Base-by-base conservation (phyloP, 1,140 invertebrate genomes). In the Centruroides sculpturatus region DNA sequence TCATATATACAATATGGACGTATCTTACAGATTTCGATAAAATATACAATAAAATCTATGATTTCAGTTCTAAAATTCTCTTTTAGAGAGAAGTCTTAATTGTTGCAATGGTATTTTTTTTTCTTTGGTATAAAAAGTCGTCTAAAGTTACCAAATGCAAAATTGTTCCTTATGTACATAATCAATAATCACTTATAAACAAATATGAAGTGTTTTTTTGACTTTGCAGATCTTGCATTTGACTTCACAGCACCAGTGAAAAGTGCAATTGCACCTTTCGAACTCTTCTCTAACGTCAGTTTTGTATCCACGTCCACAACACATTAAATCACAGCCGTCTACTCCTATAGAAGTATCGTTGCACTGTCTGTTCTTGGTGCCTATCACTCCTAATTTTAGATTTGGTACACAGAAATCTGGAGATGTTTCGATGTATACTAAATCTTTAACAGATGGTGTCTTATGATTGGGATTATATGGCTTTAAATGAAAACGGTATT, bases 231-330 rank as follows among this genome's bases (percentile, higher is more conserved):
- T 76, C 76, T 93, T 89, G 76, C 92, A 97, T 76, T 92, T 90
- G 62, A 97, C 93, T 76, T 93, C 85, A 78, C 93, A 97, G 75
- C 93, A 97, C 92, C 92, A 97, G 72, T 94, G 88, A 78, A 92
- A 69, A 66, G 85, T 93, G 77, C 93, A 97, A 66, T 87, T 84
- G 74, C 92, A 96, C 64, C 92, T 80, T 73, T 93, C 89, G 62
- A 85, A 81, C n/a, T 90, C 85, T 60, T 74, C 67, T 67, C 72
- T 69, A 64, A 88, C 85, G 67, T 91, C 83, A 1, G 89, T 89
- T 64, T 83, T 82, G 78, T 89, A 92, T 41, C 93, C 92, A 64
- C 93, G 81, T 55, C 92, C 91, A 75, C 93, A 98, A 74, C 93
- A 97, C 89, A 98, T 89, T 54, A 96, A 81, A 72, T 94, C 91